phyloP scores from a whole-genome alignment of 2,113 vertebrate species.

The Anser brachyrhynchus region DNA sequence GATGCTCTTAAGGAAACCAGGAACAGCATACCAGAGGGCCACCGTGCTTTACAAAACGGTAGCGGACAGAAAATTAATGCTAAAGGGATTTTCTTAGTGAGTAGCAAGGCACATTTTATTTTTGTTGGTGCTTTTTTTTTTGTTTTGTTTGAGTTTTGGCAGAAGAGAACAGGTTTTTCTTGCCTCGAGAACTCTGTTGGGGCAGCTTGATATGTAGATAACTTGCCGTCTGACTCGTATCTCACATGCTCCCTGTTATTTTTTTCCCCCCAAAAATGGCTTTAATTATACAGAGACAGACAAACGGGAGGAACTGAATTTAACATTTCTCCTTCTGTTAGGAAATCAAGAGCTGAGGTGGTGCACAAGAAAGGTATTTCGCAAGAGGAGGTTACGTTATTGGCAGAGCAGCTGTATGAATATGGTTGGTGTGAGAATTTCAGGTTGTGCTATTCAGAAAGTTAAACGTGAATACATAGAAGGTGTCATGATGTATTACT shows the following conservation, averaged over 20 bases:
- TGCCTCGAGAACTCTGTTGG: constrained; percentile 34
- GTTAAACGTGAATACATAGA: background rate
- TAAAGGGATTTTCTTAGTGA: background rate
- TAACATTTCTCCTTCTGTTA: background rate
- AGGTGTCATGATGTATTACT: background rate
- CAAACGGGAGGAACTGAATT: background rate
- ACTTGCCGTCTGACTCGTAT: constrained; percentile 37
- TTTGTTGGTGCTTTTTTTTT: background rate
- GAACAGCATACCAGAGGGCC: background rate
- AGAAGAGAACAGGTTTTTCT: constrained; percentile 67
- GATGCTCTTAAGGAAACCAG: background rate
- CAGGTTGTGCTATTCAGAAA: background rate
- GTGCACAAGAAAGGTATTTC: background rate
- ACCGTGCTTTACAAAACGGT: background rate
- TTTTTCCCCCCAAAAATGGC: background rate
- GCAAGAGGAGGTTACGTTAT: background rate
- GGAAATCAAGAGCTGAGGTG: background rate
- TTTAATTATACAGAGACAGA: background rate
- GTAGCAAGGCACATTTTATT: background rate
- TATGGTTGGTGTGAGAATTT: background rate
- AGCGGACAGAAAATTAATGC: background rate
- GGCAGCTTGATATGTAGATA: constrained; percentile 31
- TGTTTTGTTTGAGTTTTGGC: constrained; percentile 17
- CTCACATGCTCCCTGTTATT: background rate
- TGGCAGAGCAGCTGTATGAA: background rate